A percentile compares a stretch with the other conserved stretches of the same genome.
These are phyloP conservation scores for Notarius quadriscutis DNA, from an alignment of 2,113 vertebrate species.

Conservation along the genomic window DNA sequence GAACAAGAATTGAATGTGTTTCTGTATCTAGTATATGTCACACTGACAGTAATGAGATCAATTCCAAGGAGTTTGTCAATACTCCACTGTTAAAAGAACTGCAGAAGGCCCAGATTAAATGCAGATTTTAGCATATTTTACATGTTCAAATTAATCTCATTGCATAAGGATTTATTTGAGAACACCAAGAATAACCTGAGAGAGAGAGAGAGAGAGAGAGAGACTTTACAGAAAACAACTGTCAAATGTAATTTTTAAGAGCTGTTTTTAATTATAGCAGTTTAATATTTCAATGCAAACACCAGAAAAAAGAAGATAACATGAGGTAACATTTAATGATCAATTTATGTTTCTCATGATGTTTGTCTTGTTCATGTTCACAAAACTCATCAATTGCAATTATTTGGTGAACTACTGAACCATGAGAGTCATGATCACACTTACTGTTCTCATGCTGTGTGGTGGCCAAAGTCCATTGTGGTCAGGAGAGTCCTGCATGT, in stretches of 20 bases:
- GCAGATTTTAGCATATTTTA: background rate
- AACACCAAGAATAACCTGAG: background rate
- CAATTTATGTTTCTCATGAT: background rate
- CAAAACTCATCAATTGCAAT: background rate
- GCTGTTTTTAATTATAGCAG: background rate
- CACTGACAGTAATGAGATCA: background rate
- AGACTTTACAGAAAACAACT: background rate
- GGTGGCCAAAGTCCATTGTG: slow-evolving; percentile 21
- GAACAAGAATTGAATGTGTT: no score
- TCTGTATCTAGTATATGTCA: background rate
- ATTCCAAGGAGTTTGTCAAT: no score
- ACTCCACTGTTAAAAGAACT: no score
- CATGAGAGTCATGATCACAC: slow-evolving; percentile 43
- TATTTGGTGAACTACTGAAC: slow-evolving; percentile 6
- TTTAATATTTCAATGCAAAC: background rate
- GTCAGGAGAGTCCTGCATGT: slow-evolving; percentile 55
- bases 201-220: background rate
- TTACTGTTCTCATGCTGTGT: slow-evolving; percentile 45
- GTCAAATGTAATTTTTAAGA: background rate
- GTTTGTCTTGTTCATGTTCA: background rate
- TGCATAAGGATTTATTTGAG: background rate
- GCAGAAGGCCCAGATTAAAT: background rate
- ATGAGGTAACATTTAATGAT: background rate
- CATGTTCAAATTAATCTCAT: background rate
- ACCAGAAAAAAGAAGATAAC: background rate